These are phyloP conservation scores for Coilia nasus DNA, from an alignment of 2,797 vertebrate species.

Conservation along the genomic window DNA sequence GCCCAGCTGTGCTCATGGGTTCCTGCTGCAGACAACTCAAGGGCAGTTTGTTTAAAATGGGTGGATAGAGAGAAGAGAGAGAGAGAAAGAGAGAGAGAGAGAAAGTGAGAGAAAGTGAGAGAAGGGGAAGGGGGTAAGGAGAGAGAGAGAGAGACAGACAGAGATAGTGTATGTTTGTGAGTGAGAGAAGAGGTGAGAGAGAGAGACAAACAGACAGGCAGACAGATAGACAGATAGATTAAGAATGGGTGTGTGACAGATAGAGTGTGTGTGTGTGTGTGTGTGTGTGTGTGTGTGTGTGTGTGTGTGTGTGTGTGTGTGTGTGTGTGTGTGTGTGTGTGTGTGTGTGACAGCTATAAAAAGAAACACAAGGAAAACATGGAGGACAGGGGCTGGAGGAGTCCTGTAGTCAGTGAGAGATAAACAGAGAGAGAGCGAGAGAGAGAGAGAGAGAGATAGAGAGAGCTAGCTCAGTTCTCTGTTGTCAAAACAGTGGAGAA, in stretches of 20 bases:
- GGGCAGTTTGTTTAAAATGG: neutral
- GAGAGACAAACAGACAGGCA: too few species aligned
- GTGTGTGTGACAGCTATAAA: too few species aligned
- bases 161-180: neutral
- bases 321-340: neutral
- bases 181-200: too few species aligned
- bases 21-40: neutral
- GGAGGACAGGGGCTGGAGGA: too few species aligned
- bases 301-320: conserved; percentile 26
- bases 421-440: neutral
- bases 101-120: neutral
- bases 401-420: too few species aligned
- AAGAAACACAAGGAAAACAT: too few species aligned
- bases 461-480: conserved; percentile 5
- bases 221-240: neutral
- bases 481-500: conserved; percentile 14
- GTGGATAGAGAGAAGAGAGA: neutral
- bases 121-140: neutral
- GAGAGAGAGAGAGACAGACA: neutral
- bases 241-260: neutral
- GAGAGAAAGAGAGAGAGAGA: neutral
- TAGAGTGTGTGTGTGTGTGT: neutral
- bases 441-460: conserved; percentile 6
- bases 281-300: conserved; percentile 24
- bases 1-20: neutral